These are phyloP conservation scores for Agrotis ipsilon DNA, from an alignment of 2,888 invertebrate genomes.

Conservation along the genomic window DNA sequence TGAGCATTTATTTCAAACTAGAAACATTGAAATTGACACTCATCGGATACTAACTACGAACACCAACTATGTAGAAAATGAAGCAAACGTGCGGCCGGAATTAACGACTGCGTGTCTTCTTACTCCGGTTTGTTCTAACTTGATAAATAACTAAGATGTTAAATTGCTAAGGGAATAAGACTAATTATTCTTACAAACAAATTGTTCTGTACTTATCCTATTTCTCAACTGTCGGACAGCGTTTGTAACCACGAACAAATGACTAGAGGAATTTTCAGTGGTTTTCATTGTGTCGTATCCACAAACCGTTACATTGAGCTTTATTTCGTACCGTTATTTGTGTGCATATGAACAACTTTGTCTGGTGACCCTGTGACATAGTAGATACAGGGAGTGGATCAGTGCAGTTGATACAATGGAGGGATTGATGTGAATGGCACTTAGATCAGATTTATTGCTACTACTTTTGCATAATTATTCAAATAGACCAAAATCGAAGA, in stretches of 20 bases:
- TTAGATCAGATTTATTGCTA: conserved; percentile 73
- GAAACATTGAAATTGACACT: conserved; percentile 67
- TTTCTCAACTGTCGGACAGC: conserved; percentile 25
- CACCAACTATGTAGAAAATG: conserved; percentile 56
- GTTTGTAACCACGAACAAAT: conserved; percentile 21
- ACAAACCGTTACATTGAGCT: conserved; percentile 59
- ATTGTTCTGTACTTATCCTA: conserved; percentile 31
- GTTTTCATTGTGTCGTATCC: conserved; percentile 44
- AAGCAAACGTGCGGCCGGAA: conserved; percentile 63
- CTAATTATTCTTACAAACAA: conserved; percentile 32
- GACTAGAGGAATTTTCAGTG: conserved; percentile 38
- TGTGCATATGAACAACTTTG: conserved; percentile 59
- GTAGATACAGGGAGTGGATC: conserved; percentile 65
- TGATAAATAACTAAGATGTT: conserved; percentile 30
- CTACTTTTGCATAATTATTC: conserved; percentile 43
- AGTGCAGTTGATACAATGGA: conserved; percentile 73
- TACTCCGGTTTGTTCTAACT: conserved; percentile 36
- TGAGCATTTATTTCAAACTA: conserved; percentile 66
- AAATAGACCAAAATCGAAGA: not conserved
- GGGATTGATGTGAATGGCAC: conserved; percentile 72
- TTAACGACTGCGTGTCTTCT: conserved; percentile 48
- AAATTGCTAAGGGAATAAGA: conserved; percentile 36
- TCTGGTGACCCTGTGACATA: conserved; percentile 66
- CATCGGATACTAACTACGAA: conserved; percentile 60
- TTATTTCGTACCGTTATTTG: conserved; percentile 62